Percentiles rank a stretch among this genome's conserved stretches.
Conservation (phyloP, 2,888 invertebrate species). For the Eristalis intricaria region DNA sequence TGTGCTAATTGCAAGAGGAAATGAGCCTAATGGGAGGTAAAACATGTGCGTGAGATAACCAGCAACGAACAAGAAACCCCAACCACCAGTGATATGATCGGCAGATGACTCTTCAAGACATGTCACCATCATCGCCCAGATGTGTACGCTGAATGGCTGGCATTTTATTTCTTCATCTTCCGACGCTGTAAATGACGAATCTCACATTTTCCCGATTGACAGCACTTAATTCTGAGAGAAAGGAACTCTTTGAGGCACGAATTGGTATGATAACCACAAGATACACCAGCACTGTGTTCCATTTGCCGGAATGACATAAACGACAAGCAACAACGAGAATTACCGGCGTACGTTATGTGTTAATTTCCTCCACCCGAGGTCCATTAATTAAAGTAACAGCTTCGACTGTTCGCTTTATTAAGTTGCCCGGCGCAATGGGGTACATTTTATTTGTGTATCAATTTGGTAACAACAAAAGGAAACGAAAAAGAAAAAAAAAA, state of each 20-base stretch:
- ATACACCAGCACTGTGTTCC: slow-evolving; percentile 21
- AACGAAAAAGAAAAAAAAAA: background rate
- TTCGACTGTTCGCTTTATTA: slow-evolving; percentile 29
- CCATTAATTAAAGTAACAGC: slow-evolving; percentile 30
- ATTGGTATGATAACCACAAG: slow-evolving; percentile 22
- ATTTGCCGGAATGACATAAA: slow-evolving; percentile 27
- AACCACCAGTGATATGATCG: background rate
- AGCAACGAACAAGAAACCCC: background rate
- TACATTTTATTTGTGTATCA: slow-evolving; percentile 20
- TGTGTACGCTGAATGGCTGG: background rate
- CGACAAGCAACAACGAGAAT: slow-evolving; percentile 20
- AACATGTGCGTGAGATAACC: slow-evolving; percentile 36
- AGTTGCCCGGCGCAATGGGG: slow-evolving; percentile 29
- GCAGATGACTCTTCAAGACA: background rate
- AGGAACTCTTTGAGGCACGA: background rate
- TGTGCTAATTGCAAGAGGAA: slow-evolving; percentile 68
- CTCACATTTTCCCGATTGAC: slow-evolving; percentile 5
- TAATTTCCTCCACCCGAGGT: slow-evolving; percentile 13
- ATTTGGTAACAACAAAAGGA: slow-evolving; percentile 13
- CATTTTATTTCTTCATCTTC: background rate
- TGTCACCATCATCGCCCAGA: background rate
- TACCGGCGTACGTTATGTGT: slow-evolving; percentile 20
- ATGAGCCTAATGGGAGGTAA: slow-evolving; percentile 53
- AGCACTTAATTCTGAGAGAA: slow-evolving; percentile 1
- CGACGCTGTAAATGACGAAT: background rate